Evolutionary conservation across 2,113 vertebrate genomes (phyloP), one percentile per base, ranked within the genome.

Genomic region (Corydoras sp.): DNA sequence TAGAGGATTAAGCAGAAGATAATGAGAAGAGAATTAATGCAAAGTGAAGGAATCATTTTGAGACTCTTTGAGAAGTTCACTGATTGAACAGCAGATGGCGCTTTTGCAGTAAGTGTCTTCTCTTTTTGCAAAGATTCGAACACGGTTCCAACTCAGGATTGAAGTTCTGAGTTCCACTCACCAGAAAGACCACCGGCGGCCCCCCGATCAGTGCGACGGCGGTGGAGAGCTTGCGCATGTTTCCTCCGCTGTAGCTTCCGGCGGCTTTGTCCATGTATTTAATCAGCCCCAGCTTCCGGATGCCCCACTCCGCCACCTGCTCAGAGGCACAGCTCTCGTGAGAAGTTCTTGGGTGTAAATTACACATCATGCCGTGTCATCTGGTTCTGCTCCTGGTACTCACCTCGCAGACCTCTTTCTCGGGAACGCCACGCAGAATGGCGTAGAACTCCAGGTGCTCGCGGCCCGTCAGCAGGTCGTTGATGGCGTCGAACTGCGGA

Each of bases 391-490:
- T 51, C 11, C 49, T 24, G 18, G 18, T 24, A 43, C 56, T 81
- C 83, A 99, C 97, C 95, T 98, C 95, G 79, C 94, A 95, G 69
- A 99, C 95, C 91, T 98, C 96, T 83, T 95, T 97, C 72, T 97
- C 95, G 0, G 97, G 96, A 62, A 99, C 92, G 11, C 97, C 97
- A 71, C 96, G 92, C 74, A 99, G 84, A 73, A 98, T 94, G 3
- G 95, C 96, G 3, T 97, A 99, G 35, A 43, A 43, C 35, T 43
- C 35, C 35, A 43, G 35, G 35, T 43, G 35, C 35, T 43, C 35
- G 4, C 35, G 35, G 35, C 35, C 35, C 7, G 35, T 43, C 35
- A 43, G 35, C 35, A 43, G 35, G 35, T 43, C 35, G 7, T 43
- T 43, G 35, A 43, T 43, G 7, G 35, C 35, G 35, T 43, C 35